Base-by-base conservation (phyloP, 2,888 invertebrate species). In the Copidosoma aretas region DNA sequence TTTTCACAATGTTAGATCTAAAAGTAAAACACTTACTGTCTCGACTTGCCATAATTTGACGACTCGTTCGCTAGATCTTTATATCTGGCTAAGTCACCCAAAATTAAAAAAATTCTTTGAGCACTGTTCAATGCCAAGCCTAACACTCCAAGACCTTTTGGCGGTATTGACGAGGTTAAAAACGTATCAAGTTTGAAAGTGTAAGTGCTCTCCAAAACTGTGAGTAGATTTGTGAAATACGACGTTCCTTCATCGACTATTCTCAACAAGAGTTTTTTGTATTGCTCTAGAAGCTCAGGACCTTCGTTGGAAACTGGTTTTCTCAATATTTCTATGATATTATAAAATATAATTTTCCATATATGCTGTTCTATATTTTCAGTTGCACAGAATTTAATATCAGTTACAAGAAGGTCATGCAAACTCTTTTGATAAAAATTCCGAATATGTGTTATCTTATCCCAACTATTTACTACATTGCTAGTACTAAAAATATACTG, bases 1-100 rank as follows among this genome's bases (percentile, higher is more conserved):
- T 39, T 62, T 58, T 43, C 14, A 41, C 22, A 57, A 43, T 21
- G 14, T 22, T 22, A 3, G 1, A 51, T 19, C 41, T 56, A 60
- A 22, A 24, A 49, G 21, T 62, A 43, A 56, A 60, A 69, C 56
- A 87, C 87, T 85, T 82, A 91, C 88, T 90, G 90, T 78, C 90
- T 87, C 25, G 93, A 91, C 81, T 89, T 88, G 72, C 92, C 92
- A 82, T 91, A 95, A 85, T 93, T 94, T 67, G 89, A 88, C 0
- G 91, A 91, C 79, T 92, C 92, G 75, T 91, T 91, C 53, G 91
- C 90, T 84, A 93, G 92, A 80, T 95, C 93, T 81, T 91, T 91
- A 84, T 98, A 98, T 69, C 98, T 88, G 17, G 93, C 92, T 77
- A 98, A 87, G 84, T 98, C 98, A 1, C 98, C 98, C 77, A 98